phyloP scores from a whole-genome alignment of 2,113 vertebrate species.

The Parotia lawesii region DNA sequence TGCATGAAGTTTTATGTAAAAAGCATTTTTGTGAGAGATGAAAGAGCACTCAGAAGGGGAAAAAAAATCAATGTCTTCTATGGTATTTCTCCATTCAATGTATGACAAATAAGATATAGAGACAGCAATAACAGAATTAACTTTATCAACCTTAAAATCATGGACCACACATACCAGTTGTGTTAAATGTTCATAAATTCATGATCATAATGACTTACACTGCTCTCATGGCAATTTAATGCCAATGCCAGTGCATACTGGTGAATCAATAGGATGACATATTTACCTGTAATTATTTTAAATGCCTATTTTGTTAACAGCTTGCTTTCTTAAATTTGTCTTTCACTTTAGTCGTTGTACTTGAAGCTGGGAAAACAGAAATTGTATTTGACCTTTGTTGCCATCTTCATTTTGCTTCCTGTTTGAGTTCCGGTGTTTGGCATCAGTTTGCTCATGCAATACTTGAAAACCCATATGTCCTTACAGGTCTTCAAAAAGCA shows the following conservation, averaged over 20 bases:
- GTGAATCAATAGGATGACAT: not conserved
- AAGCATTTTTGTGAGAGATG: not conserved
- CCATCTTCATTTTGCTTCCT: not conserved
- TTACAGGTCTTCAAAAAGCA: not conserved
- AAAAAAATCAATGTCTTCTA: not conserved
- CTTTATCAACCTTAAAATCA: not conserved
- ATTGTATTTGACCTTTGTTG: not conserved
- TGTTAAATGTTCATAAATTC: not conserved
- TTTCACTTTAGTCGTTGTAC: not conserved
- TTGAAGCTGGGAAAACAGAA: not conserved
- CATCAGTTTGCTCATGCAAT: not conserved
- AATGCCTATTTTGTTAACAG: not conserved
- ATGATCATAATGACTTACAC: not conserved
- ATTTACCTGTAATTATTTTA: not conserved
- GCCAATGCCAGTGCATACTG: not conserved
- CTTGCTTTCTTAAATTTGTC: not conserved
- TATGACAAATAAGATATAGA: not conserved
- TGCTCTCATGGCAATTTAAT: not conserved
- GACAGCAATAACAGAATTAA: not conserved
- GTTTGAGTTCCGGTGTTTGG: not conserved
- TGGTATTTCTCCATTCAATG: not conserved
- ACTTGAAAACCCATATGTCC: not conserved
- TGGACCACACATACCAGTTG: not conserved
- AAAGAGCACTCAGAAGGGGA: not conserved
- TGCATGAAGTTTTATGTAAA: not conserved